A percentile compares a stretch with the other conserved stretches of the same genome.
Conservation (phyloP, 2,113 vertebrate genomes). For the Maccullochella peelii region DNA sequence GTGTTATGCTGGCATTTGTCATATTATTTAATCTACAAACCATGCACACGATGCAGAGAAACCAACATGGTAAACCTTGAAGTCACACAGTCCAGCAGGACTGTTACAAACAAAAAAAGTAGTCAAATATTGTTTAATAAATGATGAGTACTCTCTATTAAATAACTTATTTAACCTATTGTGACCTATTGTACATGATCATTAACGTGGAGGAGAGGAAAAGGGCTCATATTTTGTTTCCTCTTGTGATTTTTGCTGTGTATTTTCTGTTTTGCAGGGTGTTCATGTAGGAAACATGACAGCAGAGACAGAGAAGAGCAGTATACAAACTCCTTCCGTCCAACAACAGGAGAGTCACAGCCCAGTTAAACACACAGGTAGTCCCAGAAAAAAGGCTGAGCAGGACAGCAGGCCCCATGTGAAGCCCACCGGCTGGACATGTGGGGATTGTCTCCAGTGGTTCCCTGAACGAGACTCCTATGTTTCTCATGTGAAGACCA, state of each 20-base stretch:
- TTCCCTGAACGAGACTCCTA: slow-evolving; percentile 93
- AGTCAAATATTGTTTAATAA: background rate
- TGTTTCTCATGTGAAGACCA: slow-evolving; percentile 92
- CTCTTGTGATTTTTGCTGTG: background rate
- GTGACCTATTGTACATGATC: background rate
- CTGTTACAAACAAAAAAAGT: background rate
- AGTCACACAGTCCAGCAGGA: background rate
- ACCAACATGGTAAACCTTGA: background rate
- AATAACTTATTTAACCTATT: no score
- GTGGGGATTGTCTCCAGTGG: slow-evolving; percentile 92
- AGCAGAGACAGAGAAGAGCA: slow-evolving; percentile 81
- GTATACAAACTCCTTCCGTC: slow-evolving; percentile 71
- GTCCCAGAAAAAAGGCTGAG: slow-evolving; percentile 70
- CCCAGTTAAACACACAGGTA: slow-evolving; percentile 56
- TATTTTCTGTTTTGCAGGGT: slow-evolving; percentile 75
- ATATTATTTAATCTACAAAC: background rate
- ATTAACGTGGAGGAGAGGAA: background rate
- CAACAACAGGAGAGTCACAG: slow-evolving; percentile 62
- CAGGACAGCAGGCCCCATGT: slow-evolving; percentile 79
- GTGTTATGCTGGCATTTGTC: background rate
- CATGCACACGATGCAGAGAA: background rate
- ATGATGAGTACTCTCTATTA: no score
- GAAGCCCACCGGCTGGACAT: slow-evolving; percentile 90
- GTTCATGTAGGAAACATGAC: slow-evolving; percentile 87
- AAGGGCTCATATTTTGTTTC: background rate